phyloP scores from a whole-genome alignment of 2,888 invertebrate species.

The Pilophorus perplexus region DNA sequence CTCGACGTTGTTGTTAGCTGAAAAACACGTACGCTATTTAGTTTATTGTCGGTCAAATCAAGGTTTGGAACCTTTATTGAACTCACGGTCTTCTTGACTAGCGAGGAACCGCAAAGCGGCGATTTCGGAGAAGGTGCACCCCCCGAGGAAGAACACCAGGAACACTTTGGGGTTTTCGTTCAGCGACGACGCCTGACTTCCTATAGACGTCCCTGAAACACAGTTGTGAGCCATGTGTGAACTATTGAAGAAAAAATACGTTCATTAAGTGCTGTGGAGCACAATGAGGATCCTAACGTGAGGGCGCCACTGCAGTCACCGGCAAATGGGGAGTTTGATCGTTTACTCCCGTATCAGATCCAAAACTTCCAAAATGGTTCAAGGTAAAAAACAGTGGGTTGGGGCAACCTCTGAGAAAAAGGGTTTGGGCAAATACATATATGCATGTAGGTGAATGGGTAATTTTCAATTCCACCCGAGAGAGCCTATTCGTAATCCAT shows the following conservation, averaged over 20 bases:
- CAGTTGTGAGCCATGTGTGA: background rate
- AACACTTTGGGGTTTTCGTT: conserved; percentile 68
- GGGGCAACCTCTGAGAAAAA: too few species aligned
- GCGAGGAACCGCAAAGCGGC: conserved; percentile 61
- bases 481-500: too few species aligned
- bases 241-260: background rate
- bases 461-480: too few species aligned
- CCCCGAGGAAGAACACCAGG: conserved; percentile 93
- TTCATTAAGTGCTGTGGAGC: background rate
- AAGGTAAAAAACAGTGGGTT: too few species aligned
- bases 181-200: conserved; percentile 59
- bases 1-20: conserved; percentile 64
- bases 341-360: too few species aligned
- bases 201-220: conserved; percentile 56
- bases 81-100: conserved; percentile 57
- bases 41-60: background rate
- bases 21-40: background rate
- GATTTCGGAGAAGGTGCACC: conserved; percentile 91
- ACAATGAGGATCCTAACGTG: too few species aligned
- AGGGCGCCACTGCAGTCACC: too few species aligned
- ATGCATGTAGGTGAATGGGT: too few species aligned
- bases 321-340: too few species aligned
- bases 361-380: too few species aligned
- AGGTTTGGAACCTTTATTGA: background rate
- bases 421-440: too few species aligned